phyloP scores from a whole-genome alignment of 1,140 invertebrate species.

The Zaprionus lachaisei region DNA sequence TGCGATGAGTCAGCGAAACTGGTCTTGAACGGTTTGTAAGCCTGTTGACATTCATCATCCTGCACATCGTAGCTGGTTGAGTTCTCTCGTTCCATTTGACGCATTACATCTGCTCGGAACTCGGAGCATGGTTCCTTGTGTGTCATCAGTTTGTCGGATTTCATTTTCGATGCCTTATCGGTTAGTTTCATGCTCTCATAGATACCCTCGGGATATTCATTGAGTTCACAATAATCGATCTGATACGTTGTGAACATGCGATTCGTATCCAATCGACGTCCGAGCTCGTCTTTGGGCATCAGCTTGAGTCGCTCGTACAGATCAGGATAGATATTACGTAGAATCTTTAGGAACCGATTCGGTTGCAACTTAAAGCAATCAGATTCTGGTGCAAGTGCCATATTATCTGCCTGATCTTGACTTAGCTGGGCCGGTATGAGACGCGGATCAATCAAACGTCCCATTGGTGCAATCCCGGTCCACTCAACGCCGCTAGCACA shows the following conservation, averaged over 20 bases:
- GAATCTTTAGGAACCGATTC: constrained; percentile 79
- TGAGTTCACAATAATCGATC: constrained; percentile 85
- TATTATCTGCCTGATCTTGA: constrained; percentile 63
- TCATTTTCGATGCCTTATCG: constrained; percentile 66
- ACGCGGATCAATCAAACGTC: constrained; percentile 73
- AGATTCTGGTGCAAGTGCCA: constrained; percentile 58
- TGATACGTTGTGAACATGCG: constrained; percentile 86
- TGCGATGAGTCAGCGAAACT: constrained; percentile 66
- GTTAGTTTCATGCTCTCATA: constrained; percentile 75
- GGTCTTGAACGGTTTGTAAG: constrained; percentile 79
- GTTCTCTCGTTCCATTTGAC: constrained; percentile 67
- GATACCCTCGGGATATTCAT: constrained; percentile 84
- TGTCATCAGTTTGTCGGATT: constrained; percentile 62
- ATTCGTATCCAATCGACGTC: constrained; percentile 85
- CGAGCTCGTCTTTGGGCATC: constrained; percentile 85
- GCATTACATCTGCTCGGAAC: constrained; percentile 71
- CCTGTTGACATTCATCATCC: constrained; percentile 59
- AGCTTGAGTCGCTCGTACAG: constrained; percentile 85
- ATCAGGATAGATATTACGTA: constrained; percentile 84
- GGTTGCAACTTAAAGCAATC: constrained; percentile 78
- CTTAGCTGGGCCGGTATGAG: constrained; percentile 70
- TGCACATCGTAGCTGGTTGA: constrained; percentile 44
- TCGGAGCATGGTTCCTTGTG: constrained; percentile 62
- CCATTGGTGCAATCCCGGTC: constrained; percentile 82
- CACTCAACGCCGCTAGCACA: constrained; percentile 69